These are phyloP conservation scores for Prionailurus viverrinus DNA, from an alignment of 2,113 vertebrate genomes.

Conservation along the genomic window DNA sequence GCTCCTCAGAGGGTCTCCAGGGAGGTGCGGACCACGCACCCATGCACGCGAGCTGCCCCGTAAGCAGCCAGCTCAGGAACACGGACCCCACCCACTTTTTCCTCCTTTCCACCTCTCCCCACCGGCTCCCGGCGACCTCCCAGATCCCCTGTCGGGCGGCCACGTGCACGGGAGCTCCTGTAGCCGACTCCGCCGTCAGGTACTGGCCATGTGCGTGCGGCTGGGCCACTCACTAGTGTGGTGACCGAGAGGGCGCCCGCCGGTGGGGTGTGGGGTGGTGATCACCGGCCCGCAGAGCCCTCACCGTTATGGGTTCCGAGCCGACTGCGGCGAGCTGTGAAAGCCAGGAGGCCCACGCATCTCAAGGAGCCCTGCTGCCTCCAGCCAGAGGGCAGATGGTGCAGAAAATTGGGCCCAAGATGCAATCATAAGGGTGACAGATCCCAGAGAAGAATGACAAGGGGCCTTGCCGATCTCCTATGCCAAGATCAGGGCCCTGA, in stretches of 20 bases:
- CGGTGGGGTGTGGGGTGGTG: background rate
- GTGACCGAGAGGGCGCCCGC: background rate
- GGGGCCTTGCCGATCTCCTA: accelerated
- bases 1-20: background rate
- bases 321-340: accelerated
- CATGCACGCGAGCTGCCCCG: background rate
- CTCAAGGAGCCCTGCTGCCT: background rate
- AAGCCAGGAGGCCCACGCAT: background rate
- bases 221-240: background rate
- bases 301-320: background rate
- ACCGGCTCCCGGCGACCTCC: background rate
- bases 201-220: no score
- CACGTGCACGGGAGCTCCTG: no score
- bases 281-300: background rate
- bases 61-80: background rate
- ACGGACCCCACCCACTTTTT: background rate
- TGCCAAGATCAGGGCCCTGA: background rate
- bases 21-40: background rate
- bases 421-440: background rate
- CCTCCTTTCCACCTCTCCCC: background rate
- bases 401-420: background rate
- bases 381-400: background rate
- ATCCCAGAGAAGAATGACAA: background rate
- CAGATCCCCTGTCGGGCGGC: background rate
- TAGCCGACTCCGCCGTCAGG: background rate